Evolutionary conservation across 1,140 invertebrate species (phyloP), one percentile per base, ranked within the genome.

Genomic region (Campoletis sonorensis): DNA sequence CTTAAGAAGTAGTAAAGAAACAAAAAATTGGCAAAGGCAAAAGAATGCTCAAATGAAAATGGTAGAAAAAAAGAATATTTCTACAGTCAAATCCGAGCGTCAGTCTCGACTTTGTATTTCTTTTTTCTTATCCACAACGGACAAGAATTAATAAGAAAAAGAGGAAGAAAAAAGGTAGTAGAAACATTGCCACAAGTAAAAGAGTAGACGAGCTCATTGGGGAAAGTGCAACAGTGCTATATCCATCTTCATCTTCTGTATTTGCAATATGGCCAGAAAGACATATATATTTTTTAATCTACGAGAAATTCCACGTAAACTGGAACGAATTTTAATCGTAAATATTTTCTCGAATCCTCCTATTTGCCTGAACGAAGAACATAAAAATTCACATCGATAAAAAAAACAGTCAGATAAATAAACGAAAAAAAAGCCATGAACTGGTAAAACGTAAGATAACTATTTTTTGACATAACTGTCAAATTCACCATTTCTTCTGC

Each of bases 191-290:
- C 4, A 27, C 61, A 26, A 23, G 61, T 23, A 27, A 67, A 64
- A 67, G 61, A 67, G 61, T 11, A 67, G 61, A 67, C 61, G 61
- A 67, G 61, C 61, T 67, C 61, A 67, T 67, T 27, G 61, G 13
- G 61, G 61, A 67, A 67, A 67, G 61, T 67, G 61, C 61, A 67
- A 67, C 61, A 7, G 23, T 67, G 4, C 13, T 67, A 27, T 67
- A 67, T 4, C 61, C 4, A 0, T 4, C 61, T 67, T 27, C 61
- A 67, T 67, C 61, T 1, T 67, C n/a, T 67, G 23, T 4, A 67
- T 67, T 58, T 58, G 21, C 54, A 58, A 58, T 58, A 58, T 58
- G 21, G 2, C 1, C 13, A 1, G 40, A 45, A 45, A 45, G 5
- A 11, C 13, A 13, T 21, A 58, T 21, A n/a, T 58, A n/a, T 58